Evolutionary conservation across 2,113 vertebrate species (phyloP).

Genomic region (Trogon melanurus): DNA sequence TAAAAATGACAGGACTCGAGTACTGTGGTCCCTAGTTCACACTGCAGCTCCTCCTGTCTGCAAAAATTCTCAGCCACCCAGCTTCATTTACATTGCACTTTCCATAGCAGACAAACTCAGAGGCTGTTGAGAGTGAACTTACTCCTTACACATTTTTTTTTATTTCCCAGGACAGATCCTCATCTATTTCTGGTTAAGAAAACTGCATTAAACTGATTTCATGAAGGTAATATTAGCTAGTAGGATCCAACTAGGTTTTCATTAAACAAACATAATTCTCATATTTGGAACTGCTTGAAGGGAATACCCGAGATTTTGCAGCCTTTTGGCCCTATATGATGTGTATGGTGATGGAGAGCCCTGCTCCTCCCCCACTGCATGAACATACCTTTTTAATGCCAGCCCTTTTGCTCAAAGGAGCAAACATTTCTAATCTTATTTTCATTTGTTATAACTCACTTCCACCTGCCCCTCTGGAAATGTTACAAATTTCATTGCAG

Average conservation of each 20-base stretch:
- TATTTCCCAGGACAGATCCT: not conserved
- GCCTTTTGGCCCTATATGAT: not conserved
- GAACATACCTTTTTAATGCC: not conserved
- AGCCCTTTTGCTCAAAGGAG: conserved; percentile 39
- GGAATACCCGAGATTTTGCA: not conserved
- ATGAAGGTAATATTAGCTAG: not conserved
- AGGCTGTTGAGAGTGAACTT: not conserved
- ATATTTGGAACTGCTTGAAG: conserved; percentile 51
- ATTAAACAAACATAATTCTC: conserved; percentile 1
- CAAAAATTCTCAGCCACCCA: not conserved
- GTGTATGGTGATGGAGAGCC: not conserved
- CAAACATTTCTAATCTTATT: conserved; percentile 25
- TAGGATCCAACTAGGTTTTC: not conserved
- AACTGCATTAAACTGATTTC: not conserved
- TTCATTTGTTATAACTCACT: conserved; percentile 3
- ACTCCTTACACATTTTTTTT: not conserved
- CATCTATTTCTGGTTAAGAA: not conserved
- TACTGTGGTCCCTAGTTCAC: not conserved
- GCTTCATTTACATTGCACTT: conserved; percentile 27
- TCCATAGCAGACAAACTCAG: not conserved
- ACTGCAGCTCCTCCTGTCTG: conserved; percentile 10
- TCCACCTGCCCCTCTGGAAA: not conserved
- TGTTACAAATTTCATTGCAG: not conserved
- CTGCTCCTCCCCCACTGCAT: not conserved
- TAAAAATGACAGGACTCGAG: conserved; percentile 56